Base-by-base conservation (phyloP, 2,113 vertebrate genomes). In the Progne subis region DNA sequence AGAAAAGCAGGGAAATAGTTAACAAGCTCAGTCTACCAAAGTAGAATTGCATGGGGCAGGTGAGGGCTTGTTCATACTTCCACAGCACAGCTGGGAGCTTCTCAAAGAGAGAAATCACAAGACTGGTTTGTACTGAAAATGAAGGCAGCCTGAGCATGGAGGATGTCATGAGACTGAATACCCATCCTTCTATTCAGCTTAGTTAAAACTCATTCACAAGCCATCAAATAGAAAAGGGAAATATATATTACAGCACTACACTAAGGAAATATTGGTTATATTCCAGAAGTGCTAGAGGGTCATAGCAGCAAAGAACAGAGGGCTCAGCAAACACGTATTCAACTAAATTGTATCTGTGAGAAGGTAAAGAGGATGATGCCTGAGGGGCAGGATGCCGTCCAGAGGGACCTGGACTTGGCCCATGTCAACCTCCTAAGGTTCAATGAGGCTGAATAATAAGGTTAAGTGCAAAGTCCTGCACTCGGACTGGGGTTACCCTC, bases 291-390 rank as follows among this genome's bases (percentile, higher is more conserved):
- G 16, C 41, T 31, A 24, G 67, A 77, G 28, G 31, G 67, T 41
- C 0, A 0, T 25, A 19, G 71, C 43, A 75, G 39, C 4, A 26
- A 75, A 81, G 25, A 31, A 49, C 2, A 0, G 0, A 14, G 34
- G 18, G 41, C 23, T 92, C 25, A 86, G 53, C 19, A 64, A 52
- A 59, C 0, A 0, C 24, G 49, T 44, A 71, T 31, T 79, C 49
- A 53, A 29, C 43, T 63, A 32, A 57, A n/a, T 16, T 50, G 24
- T 39, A 76, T n/a, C 31, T 32, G 20, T 19, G 34, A 37, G 47
- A 86, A 75, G 37, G 37, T 65, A 50, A 60, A 74, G 34, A 47
- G 50, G 13, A 69, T 13, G 44, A 52, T 18, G 14, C 23, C 31
- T 67, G 47, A 44, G 26, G 34, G 19, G n/a, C 16, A 20, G 47